Base-by-base conservation (phyloP, 2,888 invertebrate species). In the Busseola fusca region DNA sequence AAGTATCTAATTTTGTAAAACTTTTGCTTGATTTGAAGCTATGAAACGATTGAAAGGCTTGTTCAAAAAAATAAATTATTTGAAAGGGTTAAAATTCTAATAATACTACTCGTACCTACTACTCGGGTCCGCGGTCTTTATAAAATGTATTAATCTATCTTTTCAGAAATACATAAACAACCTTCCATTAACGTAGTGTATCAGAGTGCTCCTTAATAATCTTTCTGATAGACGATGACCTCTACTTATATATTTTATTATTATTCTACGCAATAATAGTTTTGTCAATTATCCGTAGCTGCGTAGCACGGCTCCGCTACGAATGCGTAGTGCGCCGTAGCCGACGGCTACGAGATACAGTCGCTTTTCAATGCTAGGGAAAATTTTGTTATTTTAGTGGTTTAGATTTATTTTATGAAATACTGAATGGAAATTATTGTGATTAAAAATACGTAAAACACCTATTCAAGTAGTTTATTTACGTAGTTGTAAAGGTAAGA, bases 321-420 rank as follows among this genome's bases (percentile, higher is more conserved):
- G 82, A n/a, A 14, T 25, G 6, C 78, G 82, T 80, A 81, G 82
- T 69, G 45, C 68, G 25, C 14, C 69, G 79, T 80, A 80, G 80
- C 82, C 78, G 82, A 42, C 82, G 80, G 82, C 74, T 73, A 73
- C 81, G 78, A 40, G 27, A 27, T 30, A 27, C 65, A 56, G 50
- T 63, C 65, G 56, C 59, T 76, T 60, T 59, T 59, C 25, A 60
- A 42, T 42, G 12, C 14, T 2, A 54, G 18, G 30, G 48, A 21
- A 64, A 68, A 40, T 34, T 0, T 10, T 9, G 10, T 45, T 18
- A 18, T 21, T 25, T 54, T 18, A n/a, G n/a, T n/a, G n/a, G n/a
- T n/a, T n/a, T n/a, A n/a, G n/a, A n/a, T n/a, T n/a, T n/a, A n/a
- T n/a, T n/a, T n/a, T n/a, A n/a, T n/a, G n/a, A n/a, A n/a, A n/a